phyloP scores from a whole-genome alignment of 2,113 vertebrate genomes.

The Pseudolaguvia tuberculata region DNA sequence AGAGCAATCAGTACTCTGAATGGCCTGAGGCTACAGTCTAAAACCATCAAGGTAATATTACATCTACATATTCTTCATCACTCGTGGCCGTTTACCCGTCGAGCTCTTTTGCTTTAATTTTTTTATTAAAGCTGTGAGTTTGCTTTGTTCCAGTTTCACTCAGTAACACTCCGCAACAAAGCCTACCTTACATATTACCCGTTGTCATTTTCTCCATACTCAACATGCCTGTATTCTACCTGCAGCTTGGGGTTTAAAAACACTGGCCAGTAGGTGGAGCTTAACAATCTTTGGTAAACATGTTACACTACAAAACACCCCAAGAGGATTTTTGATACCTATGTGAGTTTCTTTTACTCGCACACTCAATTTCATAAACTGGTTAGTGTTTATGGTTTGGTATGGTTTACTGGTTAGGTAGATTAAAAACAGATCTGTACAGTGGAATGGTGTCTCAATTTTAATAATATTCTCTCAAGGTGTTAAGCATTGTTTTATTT shows the following conservation, averaged over 20 bases:
- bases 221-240: background rate
- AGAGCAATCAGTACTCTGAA: slow-evolving; percentile 99
- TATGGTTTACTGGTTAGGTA: too few relatives aligned
- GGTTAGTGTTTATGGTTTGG: background rate
- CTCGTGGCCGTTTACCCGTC: slow-evolving; percentile 37
- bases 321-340: too few relatives aligned
- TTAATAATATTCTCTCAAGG: background rate
- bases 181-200: background rate
- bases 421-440: too few relatives aligned
- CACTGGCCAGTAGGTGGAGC: background rate
- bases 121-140: slow-evolving; percentile 23
- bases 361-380: too few relatives aligned
- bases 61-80: slow-evolving; percentile 52
- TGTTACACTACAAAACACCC: background rate
- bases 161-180: background rate
- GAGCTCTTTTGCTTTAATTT: slow-evolving; percentile 41
- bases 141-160: slow-evolving; percentile 14
- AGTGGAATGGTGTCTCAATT: background rate
- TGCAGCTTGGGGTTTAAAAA: background rate
- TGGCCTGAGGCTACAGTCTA: slow-evolving; percentile 98
- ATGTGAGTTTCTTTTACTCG: background rate
- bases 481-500: too few relatives aligned
- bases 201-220: background rate
- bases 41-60: slow-evolving; percentile 95
- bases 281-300: background rate